Evolutionary conservation across 2,113 vertebrate species (phyloP), one percentile per base, ranked within the genome.

Genomic region (Noctilio leporinus): DNA sequence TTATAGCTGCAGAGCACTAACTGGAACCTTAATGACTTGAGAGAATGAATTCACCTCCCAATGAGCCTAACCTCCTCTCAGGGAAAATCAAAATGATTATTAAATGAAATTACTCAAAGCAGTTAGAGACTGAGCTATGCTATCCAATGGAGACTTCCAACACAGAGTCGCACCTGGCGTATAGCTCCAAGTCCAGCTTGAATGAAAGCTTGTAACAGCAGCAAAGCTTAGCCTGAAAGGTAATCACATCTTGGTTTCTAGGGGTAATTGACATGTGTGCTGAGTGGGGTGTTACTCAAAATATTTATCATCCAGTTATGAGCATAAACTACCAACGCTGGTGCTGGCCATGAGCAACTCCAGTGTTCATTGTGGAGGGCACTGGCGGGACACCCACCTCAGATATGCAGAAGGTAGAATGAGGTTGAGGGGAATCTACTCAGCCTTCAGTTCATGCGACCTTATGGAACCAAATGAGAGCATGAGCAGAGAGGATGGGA

Each of bases 21-120:
- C 94, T 93, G 94, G 89, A 96, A 97, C 81, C 72, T 78, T 95
- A 95, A 96, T 83, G 92, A 97, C 95, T 83, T 86, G 85, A 95
- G 73, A 97, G 94, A 96, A 95, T 91, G 77, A 95, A 92, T 95
- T 97, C 86, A 77, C 35, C 72, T 95, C 94, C 97, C 96, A 95
- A 14, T 69, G 95, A 95, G 90, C 24, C 93, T 95, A 88, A 82
- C 93, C 67, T 94, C 35, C 94, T 93, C 91, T 95, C 51, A 89
- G 93, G 94, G 90, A 96, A 95, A 94, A 96, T 80, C 49, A 94
- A 91, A 95, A 95, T 95, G 59, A 91, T 94, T 95, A 96, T 96
- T 96, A 94, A 81, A 85, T 89, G 43, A 95, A 96, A 86, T 92
- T 88, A 70, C 30, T 81, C 77, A 77, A 6, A 19, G 59, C 47